These are phyloP conservation scores for Asarcornis scutulata DNA, from an alignment of 2,113 vertebrate species.

Conservation along the genomic window DNA sequence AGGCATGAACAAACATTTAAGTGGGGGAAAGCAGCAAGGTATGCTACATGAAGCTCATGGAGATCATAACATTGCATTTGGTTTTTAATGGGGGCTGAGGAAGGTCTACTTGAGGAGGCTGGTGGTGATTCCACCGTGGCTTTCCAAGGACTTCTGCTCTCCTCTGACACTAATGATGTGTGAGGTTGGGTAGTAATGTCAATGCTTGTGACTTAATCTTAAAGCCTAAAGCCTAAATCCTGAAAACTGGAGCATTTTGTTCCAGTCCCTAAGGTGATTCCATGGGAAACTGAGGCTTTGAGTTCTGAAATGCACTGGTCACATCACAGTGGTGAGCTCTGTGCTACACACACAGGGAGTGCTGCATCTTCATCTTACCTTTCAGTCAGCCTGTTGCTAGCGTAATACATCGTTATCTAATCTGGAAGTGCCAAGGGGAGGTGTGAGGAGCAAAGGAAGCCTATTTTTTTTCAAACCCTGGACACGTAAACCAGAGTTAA, in stretches of 20 bases:
- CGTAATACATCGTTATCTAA: background rate
- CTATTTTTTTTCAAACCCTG: background rate
- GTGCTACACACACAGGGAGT: background rate
- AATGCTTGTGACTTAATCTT: background rate
- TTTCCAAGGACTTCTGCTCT: background rate
- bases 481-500: background rate
- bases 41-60: background rate
- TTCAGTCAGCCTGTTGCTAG: background rate
- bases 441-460: background rate
- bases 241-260: background rate
- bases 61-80: background rate
- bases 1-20: background rate
- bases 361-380: background rate
- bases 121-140: background rate
- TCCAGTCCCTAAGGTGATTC: background rate
- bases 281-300: background rate
- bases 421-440: background rate
- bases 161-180: background rate
- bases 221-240: background rate
- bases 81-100: background rate
- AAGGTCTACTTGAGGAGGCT: background rate
- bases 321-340: accelerated
- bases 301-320: background rate
- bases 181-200: background rate
- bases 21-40: background rate